These are phyloP conservation scores for Lasioglossum zephyrum DNA, from an alignment of 2,888 invertebrate species.

Conservation along the genomic window DNA sequence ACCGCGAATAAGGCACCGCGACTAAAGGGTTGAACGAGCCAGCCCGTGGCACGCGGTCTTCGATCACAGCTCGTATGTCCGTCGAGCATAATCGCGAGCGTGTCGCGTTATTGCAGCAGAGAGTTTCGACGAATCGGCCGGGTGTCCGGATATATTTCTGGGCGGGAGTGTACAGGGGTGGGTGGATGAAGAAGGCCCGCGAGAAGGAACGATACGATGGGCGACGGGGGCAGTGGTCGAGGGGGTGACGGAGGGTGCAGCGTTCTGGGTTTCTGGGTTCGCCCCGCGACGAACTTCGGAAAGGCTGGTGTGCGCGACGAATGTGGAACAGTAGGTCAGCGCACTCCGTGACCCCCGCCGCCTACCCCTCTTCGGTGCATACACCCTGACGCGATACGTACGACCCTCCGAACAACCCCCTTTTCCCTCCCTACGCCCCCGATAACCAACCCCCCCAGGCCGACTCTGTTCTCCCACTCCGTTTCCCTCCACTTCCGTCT, in stretches of 20 bases:
- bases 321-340: constrained; percentile 84
- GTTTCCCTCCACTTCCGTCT: constrained; percentile 6
- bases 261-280: constrained; percentile 79
- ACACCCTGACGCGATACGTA: constrained; percentile 64
- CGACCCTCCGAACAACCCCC: constrained; percentile 41
- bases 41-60: neutral
- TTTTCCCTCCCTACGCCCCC: neutral
- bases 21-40: neutral
- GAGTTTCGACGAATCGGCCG: neutral
- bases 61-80: neutral
- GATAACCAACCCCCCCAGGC: neutral
- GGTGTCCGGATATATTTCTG: neutral
- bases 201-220: constrained; percentile 17
- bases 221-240: constrained; percentile 6
- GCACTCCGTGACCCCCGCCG: constrained; percentile 83
- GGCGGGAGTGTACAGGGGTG: neutral
- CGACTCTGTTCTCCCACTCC: neutral
- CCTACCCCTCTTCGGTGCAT: constrained; percentile 71
- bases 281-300: constrained; percentile 77
- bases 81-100: neutral
- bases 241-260: constrained; percentile 30
- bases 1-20: neutral
- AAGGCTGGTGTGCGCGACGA: constrained; percentile 79
- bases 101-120: neutral
- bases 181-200: neutral